Conservation (phyloP, 2,888 invertebrate species). For the Orgyia antiqua region DNA sequence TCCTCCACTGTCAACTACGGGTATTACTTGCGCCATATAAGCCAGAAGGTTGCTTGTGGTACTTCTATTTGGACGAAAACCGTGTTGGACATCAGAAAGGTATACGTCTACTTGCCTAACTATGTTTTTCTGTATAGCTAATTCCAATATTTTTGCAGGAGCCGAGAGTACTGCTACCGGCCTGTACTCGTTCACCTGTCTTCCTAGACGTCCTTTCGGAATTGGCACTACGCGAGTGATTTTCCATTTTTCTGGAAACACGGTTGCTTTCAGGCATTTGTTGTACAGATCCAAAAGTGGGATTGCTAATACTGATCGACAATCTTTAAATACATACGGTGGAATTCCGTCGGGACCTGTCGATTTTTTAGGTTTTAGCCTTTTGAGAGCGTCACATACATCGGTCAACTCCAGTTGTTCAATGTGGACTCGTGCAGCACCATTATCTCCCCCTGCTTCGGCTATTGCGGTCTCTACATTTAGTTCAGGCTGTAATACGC, state of each 20-base stretch:
- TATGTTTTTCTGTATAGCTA: conserved; percentile 3
- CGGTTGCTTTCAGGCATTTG: neutral
- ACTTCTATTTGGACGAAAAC: conserved; percentile 3
- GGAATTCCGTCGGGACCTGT: conserved; percentile 6
- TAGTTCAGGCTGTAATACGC: neutral
- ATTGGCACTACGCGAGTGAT: conserved; percentile 2
- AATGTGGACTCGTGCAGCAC: conserved; percentile 4
- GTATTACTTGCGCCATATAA: conserved; percentile 2
- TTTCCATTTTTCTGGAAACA: conserved; percentile 6
- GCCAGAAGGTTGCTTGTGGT: conserved; percentile 9
- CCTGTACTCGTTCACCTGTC: conserved; percentile 2
- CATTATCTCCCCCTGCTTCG: neutral
- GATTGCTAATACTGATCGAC: conserved; percentile 1
- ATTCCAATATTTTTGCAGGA: conserved; percentile 6
- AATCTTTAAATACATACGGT: conserved; percentile 4
- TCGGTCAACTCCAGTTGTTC: neutral
- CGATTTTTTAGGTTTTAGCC: conserved; percentile 4
- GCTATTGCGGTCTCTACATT: conserved; percentile 1
- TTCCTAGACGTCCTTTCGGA: conserved; percentile 1
- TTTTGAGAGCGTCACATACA: neutral
- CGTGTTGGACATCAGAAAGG: no score
- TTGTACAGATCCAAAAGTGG: conserved; percentile 4
- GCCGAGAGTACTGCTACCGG: conserved; percentile 4
- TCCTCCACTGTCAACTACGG: conserved; percentile 5
- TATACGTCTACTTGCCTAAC: conserved; percentile 1